phyloP scores from a whole-genome alignment of 2,113 vertebrate genomes.

The Galbula dea region DNA sequence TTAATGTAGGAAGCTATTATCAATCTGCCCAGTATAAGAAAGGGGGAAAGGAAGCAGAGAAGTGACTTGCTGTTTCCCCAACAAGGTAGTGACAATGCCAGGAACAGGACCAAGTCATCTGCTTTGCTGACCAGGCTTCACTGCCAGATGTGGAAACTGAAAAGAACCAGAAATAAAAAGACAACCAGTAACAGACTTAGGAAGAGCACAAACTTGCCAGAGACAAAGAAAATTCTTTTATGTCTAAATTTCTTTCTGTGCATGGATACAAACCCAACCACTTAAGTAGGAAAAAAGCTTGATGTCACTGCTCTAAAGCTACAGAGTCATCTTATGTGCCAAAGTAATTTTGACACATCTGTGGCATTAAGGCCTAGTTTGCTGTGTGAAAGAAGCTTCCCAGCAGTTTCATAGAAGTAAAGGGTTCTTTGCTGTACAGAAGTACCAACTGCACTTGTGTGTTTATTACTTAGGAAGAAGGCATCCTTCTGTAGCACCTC shows the following conservation, averaged over 20 bases:
- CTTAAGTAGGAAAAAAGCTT: neutral
- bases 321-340: neutral
- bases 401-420: neutral
- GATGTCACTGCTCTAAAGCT: neutral
- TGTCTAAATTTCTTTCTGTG: neutral
- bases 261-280: neutral
- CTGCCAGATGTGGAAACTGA: neutral
- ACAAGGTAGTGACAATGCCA: neutral
- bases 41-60: neutral
- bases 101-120: neutral
- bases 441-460: neutral
- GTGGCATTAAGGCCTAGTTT: too few species aligned
- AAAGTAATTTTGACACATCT: neutral
- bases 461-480: neutral
- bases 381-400: too few species aligned
- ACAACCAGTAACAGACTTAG: neutral
- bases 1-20: neutral
- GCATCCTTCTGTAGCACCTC: neutral
- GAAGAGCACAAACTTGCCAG: neutral
- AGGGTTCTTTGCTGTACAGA: neutral
- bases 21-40: neutral
- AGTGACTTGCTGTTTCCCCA: neutral
- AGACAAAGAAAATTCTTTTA: neutral
- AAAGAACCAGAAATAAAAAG: neutral
- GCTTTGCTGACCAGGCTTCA: neutral